These are phyloP conservation scores for Aphis gossypii DNA, from an alignment of 1,140 invertebrate species.

Conservation along the genomic window DNA sequence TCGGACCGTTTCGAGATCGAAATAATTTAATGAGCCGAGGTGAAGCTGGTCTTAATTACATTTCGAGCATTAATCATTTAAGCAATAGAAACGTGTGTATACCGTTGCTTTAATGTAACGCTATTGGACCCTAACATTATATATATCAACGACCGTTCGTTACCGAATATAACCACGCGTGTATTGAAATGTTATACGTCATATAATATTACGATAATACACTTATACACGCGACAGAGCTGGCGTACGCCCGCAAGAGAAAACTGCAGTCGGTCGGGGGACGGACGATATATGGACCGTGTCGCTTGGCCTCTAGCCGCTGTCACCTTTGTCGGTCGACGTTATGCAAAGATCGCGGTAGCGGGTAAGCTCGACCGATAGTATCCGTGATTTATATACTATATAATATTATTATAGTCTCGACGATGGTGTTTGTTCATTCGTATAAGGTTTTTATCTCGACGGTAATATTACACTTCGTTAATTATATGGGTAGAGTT, in stretches of 20 bases:
- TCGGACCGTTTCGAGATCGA: not conserved
- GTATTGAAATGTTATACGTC: no score
- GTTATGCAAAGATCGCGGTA: not conserved
- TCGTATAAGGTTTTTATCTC: not conserved
- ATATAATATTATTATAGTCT: not conserved
- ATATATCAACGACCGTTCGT: not conserved
- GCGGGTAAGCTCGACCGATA: no score
- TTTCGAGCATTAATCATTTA: not conserved
- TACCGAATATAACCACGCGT: not conserved
- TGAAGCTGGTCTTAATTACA: not conserved
- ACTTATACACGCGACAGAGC: no score
- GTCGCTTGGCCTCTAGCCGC: not conserved
- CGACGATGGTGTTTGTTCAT: not conserved
- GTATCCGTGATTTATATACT: not conserved
- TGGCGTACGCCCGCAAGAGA: not conserved
- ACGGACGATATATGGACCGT: not conserved
- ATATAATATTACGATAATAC: not conserved
- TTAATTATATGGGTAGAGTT: not conserved
- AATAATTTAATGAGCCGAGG: conserved; percentile 10
- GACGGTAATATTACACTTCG: not conserved
- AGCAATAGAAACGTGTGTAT: not conserved
- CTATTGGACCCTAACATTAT: not conserved
- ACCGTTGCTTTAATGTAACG: not conserved
- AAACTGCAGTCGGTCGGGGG: not conserved
- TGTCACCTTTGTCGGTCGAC: not conserved